Base-by-base conservation (phyloP, 2,113 vertebrate genomes). In the Pyrgilauda ruficollis region DNA sequence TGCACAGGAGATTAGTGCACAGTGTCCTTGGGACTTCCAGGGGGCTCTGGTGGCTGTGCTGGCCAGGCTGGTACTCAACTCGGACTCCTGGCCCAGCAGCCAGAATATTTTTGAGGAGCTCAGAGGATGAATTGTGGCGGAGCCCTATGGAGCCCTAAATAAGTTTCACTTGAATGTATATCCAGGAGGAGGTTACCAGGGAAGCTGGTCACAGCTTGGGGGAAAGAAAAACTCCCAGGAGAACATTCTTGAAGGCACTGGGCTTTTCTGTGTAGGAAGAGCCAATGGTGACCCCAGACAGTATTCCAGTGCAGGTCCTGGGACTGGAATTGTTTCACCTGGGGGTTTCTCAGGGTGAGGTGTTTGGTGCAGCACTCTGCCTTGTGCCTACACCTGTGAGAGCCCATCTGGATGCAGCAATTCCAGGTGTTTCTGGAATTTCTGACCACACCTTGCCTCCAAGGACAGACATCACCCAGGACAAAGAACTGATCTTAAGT, bases 1-100 rank as follows among this genome's bases (percentile, higher is more conserved):
- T 1, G 0, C 37, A 26, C 14, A 47, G 82, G 43, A 59, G 28
- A 37, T 67, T 1, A 0, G 1, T 50, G 21, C 59, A 24, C 11
- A 17, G 28, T 26, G 53, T 31, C 3, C 8, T 53, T 3, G 3
- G 66, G 39, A 23, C 28, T 70, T 26, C 18, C 64, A 70, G 77
- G 70, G 69, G 37, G 20, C 77, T 46, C 50, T 72, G 70, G 50
- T 80, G 73, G 33, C 68, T 85, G 37, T 46, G 41, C 44, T 83
- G 66, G 49, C 44, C 66, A 61, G 62, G 30, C 52, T 75, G 49
- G 33, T 18, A 7, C 56, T 78, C n/a, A 44, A 5, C 28, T 44
- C 66, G 82, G 43, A 41, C 39, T 49, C 66, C 50, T 84, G 64
- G 24, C 22, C 56, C 31, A 68, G 56, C 14, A 75, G 35, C 30